Percentiles rank a stretch among this genome's conserved stretches.
phyloP scores from a whole-genome alignment of 2,888 invertebrate genomes.

The Linnaemya vulpina region DNA sequence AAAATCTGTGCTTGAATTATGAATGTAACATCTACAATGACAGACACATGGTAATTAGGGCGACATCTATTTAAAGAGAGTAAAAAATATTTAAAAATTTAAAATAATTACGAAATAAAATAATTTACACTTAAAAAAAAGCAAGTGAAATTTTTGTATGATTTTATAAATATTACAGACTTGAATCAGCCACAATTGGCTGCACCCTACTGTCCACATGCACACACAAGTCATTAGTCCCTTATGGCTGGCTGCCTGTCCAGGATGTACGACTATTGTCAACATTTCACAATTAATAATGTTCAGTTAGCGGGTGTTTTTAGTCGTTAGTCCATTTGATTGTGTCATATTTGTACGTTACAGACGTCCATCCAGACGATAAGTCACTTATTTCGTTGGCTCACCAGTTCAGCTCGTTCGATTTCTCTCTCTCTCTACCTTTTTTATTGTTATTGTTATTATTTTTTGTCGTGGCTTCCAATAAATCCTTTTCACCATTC shows the following conservation, averaged over 20 bases:
- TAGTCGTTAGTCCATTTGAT: slow-evolving; percentile 71
- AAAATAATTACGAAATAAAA: no score
- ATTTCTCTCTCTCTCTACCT: not conserved
- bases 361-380: slow-evolving; percentile 69
- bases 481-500: slow-evolving; percentile 27
- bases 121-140: no score
- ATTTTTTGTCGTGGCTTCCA: not conserved
- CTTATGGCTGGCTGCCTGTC: slow-evolving; percentile 35
- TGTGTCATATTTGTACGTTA: slow-evolving; percentile 71
- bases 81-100: not conserved
- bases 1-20: slow-evolving; percentile 68
- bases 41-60: slow-evolving; percentile 31
- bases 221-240: slow-evolving; percentile 14
- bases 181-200: no score
- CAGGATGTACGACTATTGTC: slow-evolving; percentile 63
- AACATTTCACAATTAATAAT: slow-evolving; percentile 72
- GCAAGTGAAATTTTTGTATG: no score
- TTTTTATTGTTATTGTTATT: not conserved
- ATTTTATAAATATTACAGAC: no score
- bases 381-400: slow-evolving; percentile 68
- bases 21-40: slow-evolving; percentile 47
- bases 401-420: slow-evolving; percentile 1
- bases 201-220: slow-evolving; percentile 7
- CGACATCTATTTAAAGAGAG: not conserved
- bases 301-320: slow-evolving; percentile 72